Percentiles rank a stretch among this genome's conserved stretches.
phyloP scores from a whole-genome alignment of 2,113 vertebrate genomes.

The Pedionomus torquatus region DNA sequence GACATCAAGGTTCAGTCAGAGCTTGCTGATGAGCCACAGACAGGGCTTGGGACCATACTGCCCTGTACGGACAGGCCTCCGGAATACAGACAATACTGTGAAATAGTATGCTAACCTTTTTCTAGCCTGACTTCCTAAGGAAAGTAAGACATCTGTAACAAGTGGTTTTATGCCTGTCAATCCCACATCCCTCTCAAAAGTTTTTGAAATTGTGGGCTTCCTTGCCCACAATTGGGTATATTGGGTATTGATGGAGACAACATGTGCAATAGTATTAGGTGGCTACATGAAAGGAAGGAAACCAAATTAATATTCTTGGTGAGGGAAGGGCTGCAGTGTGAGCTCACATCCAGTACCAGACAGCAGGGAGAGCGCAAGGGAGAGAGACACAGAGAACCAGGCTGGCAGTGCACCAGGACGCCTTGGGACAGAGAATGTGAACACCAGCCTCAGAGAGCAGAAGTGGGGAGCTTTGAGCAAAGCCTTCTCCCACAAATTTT shows the following conservation, averaged over 20 bases:
- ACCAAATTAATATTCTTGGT: not conserved
- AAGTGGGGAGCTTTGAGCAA: not conserved
- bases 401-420: accelerated
- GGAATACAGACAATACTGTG: not conserved
- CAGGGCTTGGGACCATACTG: not conserved
- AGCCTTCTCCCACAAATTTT: not conserved
- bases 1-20: not conserved
- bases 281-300: not conserved
- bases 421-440: accelerated
- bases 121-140: not conserved
- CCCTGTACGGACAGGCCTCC: not conserved
- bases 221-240: not conserved
- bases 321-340: not conserved
- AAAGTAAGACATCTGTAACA: not conserved
- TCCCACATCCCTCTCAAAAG: not conserved
- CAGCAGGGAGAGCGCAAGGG: no score
- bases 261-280: not conserved
- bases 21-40: not conserved
- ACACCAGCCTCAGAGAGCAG: not conserved
- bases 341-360: not conserved
- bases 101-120: not conserved
- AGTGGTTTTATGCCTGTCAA: not conserved
- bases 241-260: not conserved
- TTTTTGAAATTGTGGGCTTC: not conserved
- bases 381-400: not conserved